Evolutionary conservation across 2,113 vertebrate species (phyloP), one percentile per base, ranked within the genome.

Genomic region (Sitta europaea): DNA sequence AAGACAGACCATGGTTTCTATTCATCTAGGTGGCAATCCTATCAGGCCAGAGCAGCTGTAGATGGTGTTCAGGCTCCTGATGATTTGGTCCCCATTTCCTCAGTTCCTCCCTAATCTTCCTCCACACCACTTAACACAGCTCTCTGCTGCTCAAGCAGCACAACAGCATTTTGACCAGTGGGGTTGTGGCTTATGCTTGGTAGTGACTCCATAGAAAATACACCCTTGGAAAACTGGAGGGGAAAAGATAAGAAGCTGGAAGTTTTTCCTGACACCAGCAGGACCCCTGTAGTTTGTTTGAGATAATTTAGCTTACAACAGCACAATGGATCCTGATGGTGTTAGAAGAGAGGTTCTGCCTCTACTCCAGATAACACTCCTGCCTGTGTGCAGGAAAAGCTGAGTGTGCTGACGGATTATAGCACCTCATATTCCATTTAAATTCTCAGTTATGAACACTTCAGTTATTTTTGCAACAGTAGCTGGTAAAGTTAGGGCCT

Each of bases 401-500:
- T 33, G 65, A 61, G 71, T 27, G 36, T 94, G 83, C 76, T 72
- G 76, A 45, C 1, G 13, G 83, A 67, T 84, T 86, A 80, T 31
- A 74, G 36, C 78, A 93, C 63, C 84, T 96, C 65, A 25, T 42
- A 84, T 86, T 87, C 71, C 65, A 78, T 72, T 86, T 86, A 84
- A 71, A 87, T 94, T 91, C 73, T 86, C 55, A 62, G 78, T 85
- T 94, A 70, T 66, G 63, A 96, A 42, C 55, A 79, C 73, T 78
- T 24, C 25, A 74, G 92, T 67, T 86, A 83, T 94, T 88, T 92
- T 92, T 94, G 86, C 76, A 86, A 63, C 25, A 71, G 76, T 71
- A 75, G 86, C 54, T 84, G 40, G 68, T 86, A 92, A 94, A 96
- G 72, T 86, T 87, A 88, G 33, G 89, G 53, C 57, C 73, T 53